A percentile compares a stretch with the other conserved stretches of the same genome.
phyloP scores from a whole-genome alignment of 2,797 vertebrate species.

The Sebastes jordani region DNA sequence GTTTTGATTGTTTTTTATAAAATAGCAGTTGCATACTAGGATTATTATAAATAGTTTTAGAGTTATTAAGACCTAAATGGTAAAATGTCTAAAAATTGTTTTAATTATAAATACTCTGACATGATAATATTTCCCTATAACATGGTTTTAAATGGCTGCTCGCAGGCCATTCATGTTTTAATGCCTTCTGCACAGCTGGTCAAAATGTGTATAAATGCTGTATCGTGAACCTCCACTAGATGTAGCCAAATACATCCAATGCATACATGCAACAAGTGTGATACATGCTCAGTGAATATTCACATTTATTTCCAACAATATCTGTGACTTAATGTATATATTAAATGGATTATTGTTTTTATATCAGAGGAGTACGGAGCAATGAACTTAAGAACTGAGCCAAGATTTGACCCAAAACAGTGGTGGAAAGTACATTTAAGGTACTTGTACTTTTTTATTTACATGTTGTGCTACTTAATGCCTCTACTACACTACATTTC shows the following conservation, averaged over 20 bases:
- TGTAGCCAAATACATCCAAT: neutral
- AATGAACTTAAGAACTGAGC: neutral
- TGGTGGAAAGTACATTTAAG: neutral
- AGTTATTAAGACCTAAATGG: neutral
- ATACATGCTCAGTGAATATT: neutral
- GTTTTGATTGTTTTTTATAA: neutral
- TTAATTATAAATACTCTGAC: neutral
- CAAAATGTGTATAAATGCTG: neutral
- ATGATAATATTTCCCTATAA: neutral
- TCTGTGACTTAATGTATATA: too few species aligned
- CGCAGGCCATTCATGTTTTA: neutral
- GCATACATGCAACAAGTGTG: too few species aligned
- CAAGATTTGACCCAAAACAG: neutral
- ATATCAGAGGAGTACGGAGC: too few species aligned
- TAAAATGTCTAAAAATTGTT: neutral
- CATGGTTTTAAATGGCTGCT: neutral
- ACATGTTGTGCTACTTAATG: too few species aligned
- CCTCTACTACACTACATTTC: too few species aligned
- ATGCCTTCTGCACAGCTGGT: neutral
- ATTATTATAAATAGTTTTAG: neutral
- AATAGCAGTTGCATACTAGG: neutral
- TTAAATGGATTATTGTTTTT: too few species aligned
- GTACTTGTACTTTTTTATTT: too few species aligned
- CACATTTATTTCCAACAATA: neutral
- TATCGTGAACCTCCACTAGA: neutral